Percentiles rank a stretch among this genome's conserved stretches.
phyloP scores from a whole-genome alignment of 2,797 vertebrate genomes.

The Hybognathus amarus region DNA sequence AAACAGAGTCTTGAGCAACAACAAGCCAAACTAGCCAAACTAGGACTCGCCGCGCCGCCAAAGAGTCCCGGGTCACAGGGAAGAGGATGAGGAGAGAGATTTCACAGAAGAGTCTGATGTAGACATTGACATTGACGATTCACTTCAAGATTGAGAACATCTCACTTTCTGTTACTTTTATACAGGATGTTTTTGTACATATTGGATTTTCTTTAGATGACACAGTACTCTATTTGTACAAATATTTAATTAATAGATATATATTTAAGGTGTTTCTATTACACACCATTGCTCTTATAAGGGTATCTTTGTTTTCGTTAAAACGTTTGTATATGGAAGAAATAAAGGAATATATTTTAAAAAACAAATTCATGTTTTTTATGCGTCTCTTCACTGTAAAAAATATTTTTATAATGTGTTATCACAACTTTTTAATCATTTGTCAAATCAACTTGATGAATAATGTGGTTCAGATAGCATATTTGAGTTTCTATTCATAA shows the following conservation, averaged over 20 bases:
- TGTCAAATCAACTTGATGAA: neutral
- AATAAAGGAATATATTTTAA: slow-evolving; percentile 80
- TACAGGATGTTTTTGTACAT: slow-evolving; percentile 68
- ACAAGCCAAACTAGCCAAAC: slow-evolving; percentile 82
- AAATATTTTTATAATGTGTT: too few species aligned
- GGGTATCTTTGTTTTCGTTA: slow-evolving; percentile 58
- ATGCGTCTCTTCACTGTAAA: neutral
- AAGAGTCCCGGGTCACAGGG: slow-evolving; percentile 80
- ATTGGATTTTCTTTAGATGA: slow-evolving; percentile 54
- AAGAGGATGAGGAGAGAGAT: slow-evolving; percentile 76
- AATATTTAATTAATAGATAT: slow-evolving; percentile 80
- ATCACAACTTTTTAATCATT: too few species aligned
- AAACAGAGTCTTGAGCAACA: slow-evolving; percentile 88
- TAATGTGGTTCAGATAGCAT: neutral
- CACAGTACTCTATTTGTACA: slow-evolving; percentile 60
- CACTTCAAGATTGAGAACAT: slow-evolving; percentile 62
- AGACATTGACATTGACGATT: slow-evolving; percentile 76
- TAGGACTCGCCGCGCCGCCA: slow-evolving; percentile 73
- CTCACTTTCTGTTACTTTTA: neutral
- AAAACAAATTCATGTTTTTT: slow-evolving; percentile 42
- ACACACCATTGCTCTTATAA: slow-evolving; percentile 67
- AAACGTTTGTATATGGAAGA: slow-evolving; percentile 68
- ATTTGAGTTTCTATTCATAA: neutral
- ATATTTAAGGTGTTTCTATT: slow-evolving; percentile 75
- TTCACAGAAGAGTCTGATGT: slow-evolving; percentile 73